These are phyloP conservation scores for Promerops cafer DNA, from an alignment of 2,113 vertebrate genomes.

Conservation along the genomic window DNA sequence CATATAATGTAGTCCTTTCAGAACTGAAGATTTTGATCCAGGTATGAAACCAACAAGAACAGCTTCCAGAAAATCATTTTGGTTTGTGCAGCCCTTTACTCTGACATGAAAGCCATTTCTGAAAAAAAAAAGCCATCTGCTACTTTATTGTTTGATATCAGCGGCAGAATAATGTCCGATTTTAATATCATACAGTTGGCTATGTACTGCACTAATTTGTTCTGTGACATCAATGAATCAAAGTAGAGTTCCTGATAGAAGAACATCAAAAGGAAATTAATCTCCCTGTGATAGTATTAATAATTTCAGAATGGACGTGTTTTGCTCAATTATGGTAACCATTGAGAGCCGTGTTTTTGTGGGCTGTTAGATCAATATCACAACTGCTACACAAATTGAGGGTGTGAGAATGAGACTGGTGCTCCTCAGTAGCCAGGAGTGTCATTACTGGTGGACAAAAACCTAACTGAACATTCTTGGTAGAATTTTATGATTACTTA, in stretches of 20 bases:
- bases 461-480: not conserved
- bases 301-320: conserved; percentile 44
- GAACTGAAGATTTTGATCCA: not conserved
- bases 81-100: conserved; percentile 4
- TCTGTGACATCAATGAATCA: conserved; percentile 63
- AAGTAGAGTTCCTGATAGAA: conserved; percentile 52
- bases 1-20: not conserved
- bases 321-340: conserved; percentile 51
- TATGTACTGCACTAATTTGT: conserved; percentile 50
- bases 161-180: conserved; percentile 3
- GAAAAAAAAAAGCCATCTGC: conserved; percentile 11
- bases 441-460: not conserved
- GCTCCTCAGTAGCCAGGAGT: not conserved
- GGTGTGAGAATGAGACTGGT: not conserved
- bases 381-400: not conserved
- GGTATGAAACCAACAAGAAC: not conserved
- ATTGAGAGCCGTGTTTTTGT: not conserved
- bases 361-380: not conserved
- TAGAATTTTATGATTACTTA: not conserved
- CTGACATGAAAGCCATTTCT: conserved; percentile 32
- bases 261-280: conserved; percentile 55
- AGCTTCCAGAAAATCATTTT: not conserved
- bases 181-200: conserved; percentile 58
- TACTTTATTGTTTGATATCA: conserved; percentile 52
- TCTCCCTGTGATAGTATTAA: conserved; percentile 24